Percentiles rank a stretch among this genome's conserved stretches.
These are phyloP conservation scores for Beris chalybata DNA, from an alignment of 2,888 invertebrate species.

Conservation along the genomic window DNA sequence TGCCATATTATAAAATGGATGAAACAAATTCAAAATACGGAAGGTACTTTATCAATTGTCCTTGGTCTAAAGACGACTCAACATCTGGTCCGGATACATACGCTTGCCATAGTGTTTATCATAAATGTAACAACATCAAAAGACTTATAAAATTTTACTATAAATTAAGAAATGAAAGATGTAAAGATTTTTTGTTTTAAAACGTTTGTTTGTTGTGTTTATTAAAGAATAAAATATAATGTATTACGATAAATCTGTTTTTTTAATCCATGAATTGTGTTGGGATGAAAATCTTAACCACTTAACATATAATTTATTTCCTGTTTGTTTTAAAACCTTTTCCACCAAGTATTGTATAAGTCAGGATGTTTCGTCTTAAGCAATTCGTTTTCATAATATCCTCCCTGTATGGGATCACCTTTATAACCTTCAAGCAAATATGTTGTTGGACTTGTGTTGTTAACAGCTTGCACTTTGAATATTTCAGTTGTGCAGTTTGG, in stretches of 20 bases:
- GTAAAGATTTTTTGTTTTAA: slow-evolving; percentile 16
- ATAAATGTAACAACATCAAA: slow-evolving; percentile 13
- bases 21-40: slow-evolving; percentile 11
- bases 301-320: too few relatives aligned
- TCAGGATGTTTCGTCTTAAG: slow-evolving; percentile 45
- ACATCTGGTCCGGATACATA: slow-evolving; percentile 10
- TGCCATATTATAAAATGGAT: slow-evolving; percentile 5
- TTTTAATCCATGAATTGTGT: too few relatives aligned
- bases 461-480: slow-evolving; percentile 42
- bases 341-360: too few relatives aligned
- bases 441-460: slow-evolving; percentile 42
- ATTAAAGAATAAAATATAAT: slow-evolving; percentile 2
- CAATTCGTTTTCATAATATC: slow-evolving; percentile 46
- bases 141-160: slow-evolving; percentile 19
- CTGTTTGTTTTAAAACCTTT: too few relatives aligned
- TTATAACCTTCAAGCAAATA: slow-evolving; percentile 42
- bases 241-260: too few relatives aligned
- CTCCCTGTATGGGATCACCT: slow-evolving; percentile 44
- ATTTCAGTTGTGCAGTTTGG: slow-evolving; percentile 45
- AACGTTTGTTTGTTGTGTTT: background rate
- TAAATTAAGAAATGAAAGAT: slow-evolving; percentile 7
- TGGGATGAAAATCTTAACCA: too few relatives aligned
- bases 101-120: slow-evolving; percentile 10
- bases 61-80: background rate
- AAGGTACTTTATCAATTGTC: too few relatives aligned